Evolutionary conservation across 2,113 vertebrate species (phyloP), one percentile per base, ranked within the genome.

Genomic region (Neoarius graeffei): DNA sequence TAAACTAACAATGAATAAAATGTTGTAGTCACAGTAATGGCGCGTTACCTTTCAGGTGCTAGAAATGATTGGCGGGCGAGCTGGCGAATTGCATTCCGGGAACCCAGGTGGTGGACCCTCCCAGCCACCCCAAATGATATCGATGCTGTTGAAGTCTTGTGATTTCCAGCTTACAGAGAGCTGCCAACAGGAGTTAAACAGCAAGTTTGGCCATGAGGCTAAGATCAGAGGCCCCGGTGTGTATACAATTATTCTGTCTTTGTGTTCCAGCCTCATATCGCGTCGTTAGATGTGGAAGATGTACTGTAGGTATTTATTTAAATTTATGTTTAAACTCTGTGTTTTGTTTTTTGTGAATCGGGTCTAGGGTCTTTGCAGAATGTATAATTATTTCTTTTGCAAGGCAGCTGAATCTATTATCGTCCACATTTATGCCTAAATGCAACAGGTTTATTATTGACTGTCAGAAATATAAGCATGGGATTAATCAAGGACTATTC

Each of bases 61-160:
- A 89, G 95, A 96, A 92, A 93, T 96, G 91, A 91, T 96, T 79
- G 93, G 94, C 11, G 94, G 94, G 4, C 94, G 94, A 35, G 90
- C 94, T 7, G 91, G 93, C 4, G 91, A 92, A 86, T 79, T 91
- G 71, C 93, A 91, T 79, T 85, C 89, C 10, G 69, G 88, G 56
- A 25, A 74, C 13, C 81, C 87, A 15, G 81, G 86, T 15, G 89
- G 92, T 90, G 91, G 90, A 80, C 93, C 74, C 60, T 7, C 91
- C 91, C 90, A 30, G 67, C 93, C 92, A 3, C 95, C 96, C 2
- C 96, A 95, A 85, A 94, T 96, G 92, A 93, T 96, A 84, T 95
- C 95, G 27, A 91, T 96, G 92, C 93, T 96, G 83, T 92, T 96
- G 25, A 92, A 89, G 27, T 94, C 95, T 69, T 94, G 94, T 1